phyloP scores from a whole-genome alignment of 2,797 vertebrate genomes.

The Sebastes hubbsi region DNA sequence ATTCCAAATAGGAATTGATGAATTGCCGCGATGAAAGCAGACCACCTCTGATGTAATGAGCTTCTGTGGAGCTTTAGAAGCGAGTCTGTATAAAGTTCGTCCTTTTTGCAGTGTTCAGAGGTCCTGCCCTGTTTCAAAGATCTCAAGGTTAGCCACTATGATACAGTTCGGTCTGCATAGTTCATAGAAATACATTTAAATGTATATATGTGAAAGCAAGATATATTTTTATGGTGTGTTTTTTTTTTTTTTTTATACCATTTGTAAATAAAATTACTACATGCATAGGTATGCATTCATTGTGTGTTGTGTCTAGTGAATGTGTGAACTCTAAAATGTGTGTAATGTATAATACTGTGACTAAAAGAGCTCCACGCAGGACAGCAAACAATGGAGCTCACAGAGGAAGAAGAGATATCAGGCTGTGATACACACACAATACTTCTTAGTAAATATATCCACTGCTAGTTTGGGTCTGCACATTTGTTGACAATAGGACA shows the following conservation, averaged over 20 bases:
- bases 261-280: conserved; percentile 75
- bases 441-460: too few relatives aligned
- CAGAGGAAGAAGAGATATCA: too few relatives aligned
- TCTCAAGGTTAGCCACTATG: conserved; percentile 65
- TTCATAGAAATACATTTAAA: conserved; percentile 58
- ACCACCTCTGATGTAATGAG: conserved; percentile 59
- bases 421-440: too few relatives aligned
- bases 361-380: not conserved
- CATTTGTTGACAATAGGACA: too few relatives aligned
- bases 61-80: conserved; percentile 75
- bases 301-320: conserved; percentile 26
- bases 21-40: conserved; percentile 53
- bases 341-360: not conserved
- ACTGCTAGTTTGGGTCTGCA: too few relatives aligned
- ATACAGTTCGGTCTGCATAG: conserved; percentile 35
- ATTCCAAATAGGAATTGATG: conserved; percentile 73
- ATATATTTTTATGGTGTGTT: conserved; percentile 77
- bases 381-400: too few relatives aligned
- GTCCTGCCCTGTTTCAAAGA: conserved; percentile 37
- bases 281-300: conserved; percentile 27
- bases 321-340: not conserved
- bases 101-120: conserved; percentile 29
- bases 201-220: conserved; percentile 74
- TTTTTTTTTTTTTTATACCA: conserved; percentile 67
- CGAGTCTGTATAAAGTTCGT: conserved; percentile 51